Evolutionary conservation across 2,888 invertebrate species (phyloP).

Genomic region (Cataglyphis livida): DNA sequence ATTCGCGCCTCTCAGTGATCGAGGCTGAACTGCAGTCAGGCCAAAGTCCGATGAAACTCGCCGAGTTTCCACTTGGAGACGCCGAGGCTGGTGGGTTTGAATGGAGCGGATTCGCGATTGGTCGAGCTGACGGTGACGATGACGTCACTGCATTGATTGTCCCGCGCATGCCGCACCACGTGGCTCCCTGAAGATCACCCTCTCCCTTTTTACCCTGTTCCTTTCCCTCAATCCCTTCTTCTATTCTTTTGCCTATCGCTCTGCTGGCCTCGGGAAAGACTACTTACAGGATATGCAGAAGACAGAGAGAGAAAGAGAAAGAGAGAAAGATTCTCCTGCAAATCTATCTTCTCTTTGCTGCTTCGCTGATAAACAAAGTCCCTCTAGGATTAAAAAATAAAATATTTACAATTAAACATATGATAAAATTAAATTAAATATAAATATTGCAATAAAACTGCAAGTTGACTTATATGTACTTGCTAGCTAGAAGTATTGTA

Average conservation of each 20-base stretch:
- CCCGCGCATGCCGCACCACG: slow-evolving; percentile 87
- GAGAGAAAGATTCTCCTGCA: not conserved
- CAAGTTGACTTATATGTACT: too few relatives aligned
- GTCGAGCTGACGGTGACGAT: slow-evolving; percentile 85
- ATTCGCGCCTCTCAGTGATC: slow-evolving; percentile 82
- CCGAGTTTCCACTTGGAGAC: slow-evolving; percentile 82
- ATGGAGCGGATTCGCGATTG: slow-evolving; percentile 90
- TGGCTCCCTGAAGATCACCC: slow-evolving; percentile 76
- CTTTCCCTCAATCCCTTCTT: slow-evolving; percentile 44
- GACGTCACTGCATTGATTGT: slow-evolving; percentile 93
- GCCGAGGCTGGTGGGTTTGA: slow-evolving; percentile 86
- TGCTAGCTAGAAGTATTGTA: too few relatives aligned
- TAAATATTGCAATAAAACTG: not conserved
- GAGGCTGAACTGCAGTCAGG: slow-evolving; percentile 84
- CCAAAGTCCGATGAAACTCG: slow-evolving; percentile 83
- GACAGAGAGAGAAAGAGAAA: too few relatives aligned
- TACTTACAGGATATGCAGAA: slow-evolving; percentile 45
- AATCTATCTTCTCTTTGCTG: not conserved
- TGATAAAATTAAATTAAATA: slow-evolving; percentile 5
- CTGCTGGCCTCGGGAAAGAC: slow-evolving; percentile 48
- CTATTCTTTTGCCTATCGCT: not conserved
- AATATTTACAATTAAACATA: not conserved
- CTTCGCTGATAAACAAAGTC: not conserved
- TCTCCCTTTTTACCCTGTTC: slow-evolving; percentile 58
- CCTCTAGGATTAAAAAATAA: not conserved